Base-by-base conservation (phyloP, 2,888 invertebrate species). In the Harpagoxenus sublaevis region DNA sequence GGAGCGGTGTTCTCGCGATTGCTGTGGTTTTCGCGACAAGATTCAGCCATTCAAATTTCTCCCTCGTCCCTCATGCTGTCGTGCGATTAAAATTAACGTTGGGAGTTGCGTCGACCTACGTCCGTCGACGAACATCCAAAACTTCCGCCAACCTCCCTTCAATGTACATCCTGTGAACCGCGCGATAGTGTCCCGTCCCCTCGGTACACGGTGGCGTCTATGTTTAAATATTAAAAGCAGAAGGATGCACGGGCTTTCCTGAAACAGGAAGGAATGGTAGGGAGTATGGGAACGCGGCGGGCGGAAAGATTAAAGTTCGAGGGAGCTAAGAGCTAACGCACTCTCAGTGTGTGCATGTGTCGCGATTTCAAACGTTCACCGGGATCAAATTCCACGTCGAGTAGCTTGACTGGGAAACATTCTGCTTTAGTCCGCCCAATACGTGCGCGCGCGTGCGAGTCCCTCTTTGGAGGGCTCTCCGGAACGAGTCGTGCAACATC, bases 361-460 rank as follows among this genome's bases (percentile, higher is more conserved):
- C 85, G 84, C 84, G 84, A 86, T 88, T 86, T 86, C 78, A 65
- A 84, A 79, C 83, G 84, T 70, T 81, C 51, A 70, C 35, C 5
- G 31, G 89, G 86, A 87, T 90, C 86, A 85, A 88, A 90, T 90
- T 89, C 84, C 88, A 82, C 74, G 77, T 53, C 63, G 84, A 83
- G 89, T 70, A 63, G 81, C 75, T 75, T 55, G 60, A 39, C 84
- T 84, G 68, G 68, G 74, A 83, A 86, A 81, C 70, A 84, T 84
- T 77, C 75, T 63, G 68, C 68, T 60, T 89, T 84, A 71, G 77
- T 65, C 45, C 48, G 70, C 51, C 63, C 53, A 65, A 73, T 53
- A 65, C 66, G 39, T 15, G 55, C 53, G 62, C 48, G 66, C 60
- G 28, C 57, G 28, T 39, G 55, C 66, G 39, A 60, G 53, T 73